Conservation (phyloP, 2,113 vertebrate genomes). For the Notechis scutatus region DNA sequence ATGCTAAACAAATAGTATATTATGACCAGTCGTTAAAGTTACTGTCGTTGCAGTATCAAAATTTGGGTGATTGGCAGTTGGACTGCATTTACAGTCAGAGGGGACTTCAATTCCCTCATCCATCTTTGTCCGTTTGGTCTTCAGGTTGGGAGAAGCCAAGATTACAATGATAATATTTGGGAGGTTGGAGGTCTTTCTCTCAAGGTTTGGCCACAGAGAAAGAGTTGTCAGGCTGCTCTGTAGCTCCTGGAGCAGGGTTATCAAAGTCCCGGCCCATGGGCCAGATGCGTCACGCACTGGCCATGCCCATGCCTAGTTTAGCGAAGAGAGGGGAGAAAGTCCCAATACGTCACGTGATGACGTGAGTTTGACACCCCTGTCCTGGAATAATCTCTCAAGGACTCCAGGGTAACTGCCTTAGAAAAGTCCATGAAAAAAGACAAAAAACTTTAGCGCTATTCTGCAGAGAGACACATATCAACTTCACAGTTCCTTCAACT, state of each 20-base stretch:
- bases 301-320: too few relatives aligned
- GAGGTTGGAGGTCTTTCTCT: neutral
- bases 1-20: neutral
- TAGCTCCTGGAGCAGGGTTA: neutral
- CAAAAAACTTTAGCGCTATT: neutral
- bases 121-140: neutral
- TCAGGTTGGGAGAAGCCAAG: neutral
- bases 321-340: too few relatives aligned
- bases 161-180: neutral
- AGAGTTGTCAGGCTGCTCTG: too few relatives aligned
- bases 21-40: neutral
- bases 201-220: neutral
- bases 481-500: slow-evolving; percentile 7
- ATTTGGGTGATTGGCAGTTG: neutral
- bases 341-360: too few relatives aligned
- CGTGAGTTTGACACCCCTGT: too few relatives aligned
- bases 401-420: neutral
- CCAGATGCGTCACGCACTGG: too few relatives aligned
- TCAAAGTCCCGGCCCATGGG: too few relatives aligned
- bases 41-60: neutral
- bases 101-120: neutral
- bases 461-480: neutral
- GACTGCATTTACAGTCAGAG: neutral
- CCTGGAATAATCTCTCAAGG: neutral
- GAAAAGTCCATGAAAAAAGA: neutral